Conservation (phyloP, 2,113 vertebrate species). For the Pampusana beccarii region DNA sequence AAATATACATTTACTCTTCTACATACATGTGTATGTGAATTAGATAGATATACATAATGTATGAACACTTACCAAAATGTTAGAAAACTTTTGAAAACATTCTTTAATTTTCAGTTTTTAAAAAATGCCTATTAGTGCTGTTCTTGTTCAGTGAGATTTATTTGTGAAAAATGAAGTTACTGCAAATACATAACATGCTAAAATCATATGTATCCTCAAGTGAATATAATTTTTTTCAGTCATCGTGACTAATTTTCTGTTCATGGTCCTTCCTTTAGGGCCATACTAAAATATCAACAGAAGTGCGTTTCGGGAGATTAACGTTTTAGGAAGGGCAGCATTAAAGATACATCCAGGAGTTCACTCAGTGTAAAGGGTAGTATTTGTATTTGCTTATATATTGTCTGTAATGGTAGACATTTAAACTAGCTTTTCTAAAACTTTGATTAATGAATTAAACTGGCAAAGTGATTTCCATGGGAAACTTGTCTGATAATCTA, state of each 20-base stretch:
- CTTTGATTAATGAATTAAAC: background rate
- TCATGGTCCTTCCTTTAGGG: background rate
- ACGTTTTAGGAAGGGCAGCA: background rate
- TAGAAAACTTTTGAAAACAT: background rate
- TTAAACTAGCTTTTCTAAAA: background rate
- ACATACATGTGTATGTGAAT: background rate
- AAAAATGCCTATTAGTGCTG: background rate
- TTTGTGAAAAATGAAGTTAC: background rate
- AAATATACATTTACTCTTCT: background rate
- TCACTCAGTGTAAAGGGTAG: background rate
- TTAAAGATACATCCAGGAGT: background rate
- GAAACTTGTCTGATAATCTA: background rate
- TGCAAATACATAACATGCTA: background rate
- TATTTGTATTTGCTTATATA: background rate
- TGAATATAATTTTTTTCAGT: background rate
- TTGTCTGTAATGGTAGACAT: background rate
- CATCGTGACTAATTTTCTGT: background rate
- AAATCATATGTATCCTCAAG: background rate
- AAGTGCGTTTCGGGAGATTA: background rate
- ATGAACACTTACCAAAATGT: background rate
- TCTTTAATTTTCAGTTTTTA: background rate
- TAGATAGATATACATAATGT: background rate
- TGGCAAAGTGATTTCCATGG: background rate
- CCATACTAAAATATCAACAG: background rate
- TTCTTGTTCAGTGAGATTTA: background rate